phyloP scores from a whole-genome alignment of 2,888 invertebrate genomes.

The Physocephala rufipes region DNA sequence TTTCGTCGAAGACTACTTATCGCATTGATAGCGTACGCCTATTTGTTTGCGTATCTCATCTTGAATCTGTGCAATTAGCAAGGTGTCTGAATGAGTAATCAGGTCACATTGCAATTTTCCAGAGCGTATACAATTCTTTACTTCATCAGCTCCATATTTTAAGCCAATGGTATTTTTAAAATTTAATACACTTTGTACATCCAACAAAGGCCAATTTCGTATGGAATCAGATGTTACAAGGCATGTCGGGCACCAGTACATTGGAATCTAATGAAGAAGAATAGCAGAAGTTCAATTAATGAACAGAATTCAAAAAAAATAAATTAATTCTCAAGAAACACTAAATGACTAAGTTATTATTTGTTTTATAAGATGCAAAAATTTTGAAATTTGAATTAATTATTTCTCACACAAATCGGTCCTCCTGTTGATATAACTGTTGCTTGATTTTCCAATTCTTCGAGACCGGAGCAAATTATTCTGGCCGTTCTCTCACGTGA shows the following conservation, averaged over 20 bases:
- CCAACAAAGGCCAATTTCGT: slow-evolving; percentile 72
- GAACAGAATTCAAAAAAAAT: not conserved
- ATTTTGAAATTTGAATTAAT: not conserved
- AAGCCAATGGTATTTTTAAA: slow-evolving; percentile 77
- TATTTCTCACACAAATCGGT: slow-evolving; percentile 49
- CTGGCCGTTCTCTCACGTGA: slow-evolving; percentile 46
- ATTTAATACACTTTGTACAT: slow-evolving; percentile 69
- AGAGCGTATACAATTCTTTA: slow-evolving; percentile 73
- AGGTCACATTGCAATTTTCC: slow-evolving; percentile 74
- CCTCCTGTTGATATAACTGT: slow-evolving; percentile 52
- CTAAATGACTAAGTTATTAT: not conserved
- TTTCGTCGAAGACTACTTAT: slow-evolving; percentile 38
- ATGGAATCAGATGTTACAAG: slow-evolving; percentile 55
- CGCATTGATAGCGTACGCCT: slow-evolving; percentile 69
- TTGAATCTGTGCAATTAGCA: slow-evolving; percentile 73
- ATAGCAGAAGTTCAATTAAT: not conserved
- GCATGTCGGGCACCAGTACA: slow-evolving; percentile 77
- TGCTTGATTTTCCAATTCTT: slow-evolving; percentile 49
- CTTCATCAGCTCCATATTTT: slow-evolving; percentile 79
- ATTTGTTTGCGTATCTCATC: slow-evolving; percentile 76
- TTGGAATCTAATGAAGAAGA: slow-evolving; percentile 57
- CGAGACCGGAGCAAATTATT: slow-evolving; percentile 52
- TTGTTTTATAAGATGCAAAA: not conserved
- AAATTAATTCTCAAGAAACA: not conserved
- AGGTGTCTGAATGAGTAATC: slow-evolving; percentile 72